These are phyloP conservation scores for Camelus dromedarius DNA, from an alignment of 2,113 vertebrate species.

Conservation along the genomic window DNA sequence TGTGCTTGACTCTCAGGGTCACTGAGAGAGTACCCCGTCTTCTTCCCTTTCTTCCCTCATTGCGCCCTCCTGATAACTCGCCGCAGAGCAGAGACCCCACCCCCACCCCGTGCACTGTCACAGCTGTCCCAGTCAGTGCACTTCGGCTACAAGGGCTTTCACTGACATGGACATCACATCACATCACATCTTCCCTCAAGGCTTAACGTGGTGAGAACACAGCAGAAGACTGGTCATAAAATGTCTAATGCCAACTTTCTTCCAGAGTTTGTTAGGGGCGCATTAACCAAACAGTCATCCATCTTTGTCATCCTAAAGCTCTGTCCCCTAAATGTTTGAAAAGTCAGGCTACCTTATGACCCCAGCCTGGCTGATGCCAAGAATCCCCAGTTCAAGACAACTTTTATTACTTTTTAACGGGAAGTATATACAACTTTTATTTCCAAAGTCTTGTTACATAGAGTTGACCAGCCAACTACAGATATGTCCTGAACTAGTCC, in stretches of 20 bases:
- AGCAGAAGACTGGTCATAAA: not conserved
- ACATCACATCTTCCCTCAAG: not conserved
- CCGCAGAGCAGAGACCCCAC: not conserved
- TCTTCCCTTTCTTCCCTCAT: not conserved
- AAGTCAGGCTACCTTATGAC: not conserved
- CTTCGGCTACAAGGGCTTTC: not conserved
- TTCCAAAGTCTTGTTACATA: not conserved
- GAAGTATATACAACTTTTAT: not conserved
- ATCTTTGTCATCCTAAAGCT: not conserved
- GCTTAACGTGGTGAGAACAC: not conserved
- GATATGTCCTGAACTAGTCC: not conserved
- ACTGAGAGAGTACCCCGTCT: not conserved
- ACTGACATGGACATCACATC: rapidly evolving
- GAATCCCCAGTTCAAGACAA: not conserved
- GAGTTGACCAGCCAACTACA: not conserved
- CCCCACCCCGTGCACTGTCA: rapidly evolving
- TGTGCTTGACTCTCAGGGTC: not conserved
- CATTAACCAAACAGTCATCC: not conserved
- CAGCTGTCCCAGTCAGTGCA: not conserved
- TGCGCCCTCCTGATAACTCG: not conserved
- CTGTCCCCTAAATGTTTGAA: not conserved
- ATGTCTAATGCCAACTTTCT: not conserved
- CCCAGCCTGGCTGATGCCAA: not conserved
- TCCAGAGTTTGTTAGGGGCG: not conserved
- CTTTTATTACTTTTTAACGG: not conserved